These are phyloP conservation scores for Drosophila robusta DNA, from an alignment of 2,888 invertebrate species.

Conservation along the genomic window DNA sequence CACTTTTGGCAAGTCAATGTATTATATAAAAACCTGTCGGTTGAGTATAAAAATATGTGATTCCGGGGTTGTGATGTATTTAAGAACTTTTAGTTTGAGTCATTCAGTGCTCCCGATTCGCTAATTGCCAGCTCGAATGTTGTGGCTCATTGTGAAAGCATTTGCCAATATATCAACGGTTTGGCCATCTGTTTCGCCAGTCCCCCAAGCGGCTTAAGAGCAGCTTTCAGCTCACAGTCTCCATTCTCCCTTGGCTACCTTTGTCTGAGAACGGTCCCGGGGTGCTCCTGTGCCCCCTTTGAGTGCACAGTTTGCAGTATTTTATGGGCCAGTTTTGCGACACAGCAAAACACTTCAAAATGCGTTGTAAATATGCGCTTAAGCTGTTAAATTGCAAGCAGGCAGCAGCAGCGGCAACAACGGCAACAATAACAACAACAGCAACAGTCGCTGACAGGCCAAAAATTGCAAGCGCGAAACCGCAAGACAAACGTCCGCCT, in stretches of 20 bases:
- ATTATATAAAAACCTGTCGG: conserved; percentile 8
- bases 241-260: conserved; percentile 31
- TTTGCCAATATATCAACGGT: conserved; percentile 49
- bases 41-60: not conserved
- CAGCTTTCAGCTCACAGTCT: conserved; percentile 16
- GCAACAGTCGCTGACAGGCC: conserved; percentile 69
- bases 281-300: conserved; percentile 5
- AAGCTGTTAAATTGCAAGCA: conserved; percentile 76
- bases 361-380: conserved; percentile 74
- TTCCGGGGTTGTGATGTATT: conserved; percentile 16
- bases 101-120: conserved; percentile 43
- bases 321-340: conserved; percentile 51
- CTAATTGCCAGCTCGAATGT: conserved; percentile 42
- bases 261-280: conserved; percentile 10
- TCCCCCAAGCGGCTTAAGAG: conserved; percentile 54
- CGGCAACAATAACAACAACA: conserved; percentile 34
- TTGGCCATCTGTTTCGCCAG: conserved; percentile 51
- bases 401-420: conserved; percentile 37
- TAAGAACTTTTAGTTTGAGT: conserved; percentile 39
- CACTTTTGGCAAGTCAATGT: not conserved
- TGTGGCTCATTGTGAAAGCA: conserved; percentile 42
- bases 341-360: conserved; percentile 56
- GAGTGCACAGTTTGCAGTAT: conserved; percentile 34
- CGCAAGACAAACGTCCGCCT: conserved; percentile 70
- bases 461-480: conserved; percentile 74